Evolutionary conservation across 1,140 invertebrate genomes (phyloP).

Genomic region (Potamilus streckersoni): DNA sequence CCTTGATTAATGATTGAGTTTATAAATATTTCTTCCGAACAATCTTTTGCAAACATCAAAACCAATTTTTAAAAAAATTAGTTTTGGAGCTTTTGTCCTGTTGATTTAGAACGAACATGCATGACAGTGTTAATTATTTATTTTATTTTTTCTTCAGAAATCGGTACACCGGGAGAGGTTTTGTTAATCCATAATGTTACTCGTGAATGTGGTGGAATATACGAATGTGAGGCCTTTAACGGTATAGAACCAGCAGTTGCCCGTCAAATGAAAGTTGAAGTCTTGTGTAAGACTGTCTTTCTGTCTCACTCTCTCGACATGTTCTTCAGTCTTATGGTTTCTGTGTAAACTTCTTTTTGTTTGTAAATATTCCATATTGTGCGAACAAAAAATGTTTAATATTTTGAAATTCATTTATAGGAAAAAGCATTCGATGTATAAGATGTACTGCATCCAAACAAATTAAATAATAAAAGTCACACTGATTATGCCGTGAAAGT

Average conservation of each 20-base stretch:
- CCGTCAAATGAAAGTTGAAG: slow-evolving; percentile 51
- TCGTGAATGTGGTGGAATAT: slow-evolving; percentile 54
- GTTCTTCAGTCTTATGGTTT: background rate
- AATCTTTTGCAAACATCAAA: too few species aligned
- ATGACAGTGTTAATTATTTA: too few species aligned
- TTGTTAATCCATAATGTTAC: slow-evolving; percentile 59
- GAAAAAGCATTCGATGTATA: background rate
- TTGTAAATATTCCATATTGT: background rate
- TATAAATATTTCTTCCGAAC: too few species aligned
- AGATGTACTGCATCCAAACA: background rate
- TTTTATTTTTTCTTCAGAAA: slow-evolving; percentile 23
- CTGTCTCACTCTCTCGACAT: background rate
- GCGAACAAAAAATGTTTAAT: background rate
- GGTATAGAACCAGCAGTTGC: slow-evolving; percentile 48
- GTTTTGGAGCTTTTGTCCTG: too few species aligned
- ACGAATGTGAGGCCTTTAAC: slow-evolving; percentile 60
- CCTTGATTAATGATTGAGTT: too few species aligned
- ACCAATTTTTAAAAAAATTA: too few species aligned
- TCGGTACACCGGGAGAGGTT: slow-evolving; percentile 45
- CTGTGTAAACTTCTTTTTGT: background rate
- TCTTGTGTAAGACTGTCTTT: slow-evolving; percentile 46
- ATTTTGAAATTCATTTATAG: background rate
- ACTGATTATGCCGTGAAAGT: too few species aligned
- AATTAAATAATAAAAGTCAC: background rate
- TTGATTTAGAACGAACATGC: too few species aligned